Percentiles rank a stretch among this genome's conserved stretches.
phyloP scores from a whole-genome alignment of 1,140 invertebrate genomes.

The Eumeta japonica region DNA sequence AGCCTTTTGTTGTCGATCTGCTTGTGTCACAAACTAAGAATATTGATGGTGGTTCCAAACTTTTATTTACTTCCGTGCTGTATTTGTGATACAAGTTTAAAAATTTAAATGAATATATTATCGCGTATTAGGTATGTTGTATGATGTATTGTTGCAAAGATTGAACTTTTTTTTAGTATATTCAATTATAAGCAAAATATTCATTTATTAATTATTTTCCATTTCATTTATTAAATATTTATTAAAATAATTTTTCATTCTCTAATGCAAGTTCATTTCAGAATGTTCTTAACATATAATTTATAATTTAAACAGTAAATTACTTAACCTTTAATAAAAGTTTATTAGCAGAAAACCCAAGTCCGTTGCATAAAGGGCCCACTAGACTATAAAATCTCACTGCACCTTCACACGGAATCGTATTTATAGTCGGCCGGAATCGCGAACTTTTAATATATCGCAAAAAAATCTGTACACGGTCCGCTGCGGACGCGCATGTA shows the following conservation, averaged over 20 bases:
- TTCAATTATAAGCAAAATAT: slow-evolving; percentile 2
- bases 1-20: too few species aligned
- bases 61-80: too few species aligned
- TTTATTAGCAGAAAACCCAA: too few species aligned
- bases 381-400: slow-evolving; percentile 38
- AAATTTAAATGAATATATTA: too few species aligned
- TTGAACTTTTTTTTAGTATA: slow-evolving; percentile 10
- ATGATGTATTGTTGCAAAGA: slow-evolving; percentile 9
- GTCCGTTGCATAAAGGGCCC: too few species aligned
- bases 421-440: slow-evolving; percentile 20
- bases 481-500: too few species aligned
- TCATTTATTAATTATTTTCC: background rate
- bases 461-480: slow-evolving; percentile 40
- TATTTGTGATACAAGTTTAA: too few species aligned
- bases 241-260: slow-evolving; percentile 2
- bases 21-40: too few species aligned
- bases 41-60: too few species aligned
- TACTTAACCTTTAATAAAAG: slow-evolving; percentile 15
- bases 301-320: slow-evolving; percentile 8
- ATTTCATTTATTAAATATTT: background rate
- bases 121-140: too few species aligned
- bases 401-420: slow-evolving; percentile 27
- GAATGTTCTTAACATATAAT: slow-evolving; percentile 6
- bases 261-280: slow-evolving; percentile 9
- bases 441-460: too few species aligned